Evolutionary conservation across 2,113 vertebrate genomes (phyloP).

Genomic region (Cephalopholis sonnerati): DNA sequence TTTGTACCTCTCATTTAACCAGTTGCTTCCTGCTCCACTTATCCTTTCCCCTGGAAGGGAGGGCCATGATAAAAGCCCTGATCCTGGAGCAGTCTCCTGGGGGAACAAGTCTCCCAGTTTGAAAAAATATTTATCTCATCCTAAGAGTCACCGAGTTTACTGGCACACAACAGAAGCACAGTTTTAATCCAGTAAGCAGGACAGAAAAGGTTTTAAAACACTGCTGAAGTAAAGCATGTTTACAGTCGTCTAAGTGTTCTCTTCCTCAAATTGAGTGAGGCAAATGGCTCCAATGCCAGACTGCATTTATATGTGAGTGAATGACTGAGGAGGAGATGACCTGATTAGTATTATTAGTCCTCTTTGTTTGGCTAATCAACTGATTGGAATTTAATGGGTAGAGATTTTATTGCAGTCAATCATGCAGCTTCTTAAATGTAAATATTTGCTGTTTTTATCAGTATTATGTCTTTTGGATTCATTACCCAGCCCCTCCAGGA

Average conservation of each 20-base stretch:
- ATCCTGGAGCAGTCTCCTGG: slow-evolving; percentile 8
- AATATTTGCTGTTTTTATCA: background rate
- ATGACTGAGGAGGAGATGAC: background rate
- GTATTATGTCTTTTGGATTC: background rate
- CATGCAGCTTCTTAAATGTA: background rate
- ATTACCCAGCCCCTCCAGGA: too few species aligned
- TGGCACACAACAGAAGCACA: background rate
- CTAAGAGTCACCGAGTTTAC: background rate
- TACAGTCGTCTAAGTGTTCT: background rate
- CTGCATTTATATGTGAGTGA: background rate
- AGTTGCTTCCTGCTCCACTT: slow-evolving; percentile 34
- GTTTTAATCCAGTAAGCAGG: background rate
- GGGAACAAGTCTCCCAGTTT: background rate
- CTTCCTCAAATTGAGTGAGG: background rate
- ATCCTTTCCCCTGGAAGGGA: slow-evolving; percentile 22
- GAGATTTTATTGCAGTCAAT: background rate
- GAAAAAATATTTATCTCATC: slow-evolving; percentile 9
- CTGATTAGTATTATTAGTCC: background rate
- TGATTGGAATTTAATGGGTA: background rate
- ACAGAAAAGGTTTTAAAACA: background rate
- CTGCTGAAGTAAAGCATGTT: background rate
- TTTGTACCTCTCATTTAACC: slow-evolving; percentile 46
- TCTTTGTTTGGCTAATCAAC: too few species aligned
- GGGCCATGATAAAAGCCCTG: background rate
- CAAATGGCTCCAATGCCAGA: background rate